phyloP scores from a whole-genome alignment of 2,888 invertebrate genomes.

The Holacanthella duospinosa region DNA sequence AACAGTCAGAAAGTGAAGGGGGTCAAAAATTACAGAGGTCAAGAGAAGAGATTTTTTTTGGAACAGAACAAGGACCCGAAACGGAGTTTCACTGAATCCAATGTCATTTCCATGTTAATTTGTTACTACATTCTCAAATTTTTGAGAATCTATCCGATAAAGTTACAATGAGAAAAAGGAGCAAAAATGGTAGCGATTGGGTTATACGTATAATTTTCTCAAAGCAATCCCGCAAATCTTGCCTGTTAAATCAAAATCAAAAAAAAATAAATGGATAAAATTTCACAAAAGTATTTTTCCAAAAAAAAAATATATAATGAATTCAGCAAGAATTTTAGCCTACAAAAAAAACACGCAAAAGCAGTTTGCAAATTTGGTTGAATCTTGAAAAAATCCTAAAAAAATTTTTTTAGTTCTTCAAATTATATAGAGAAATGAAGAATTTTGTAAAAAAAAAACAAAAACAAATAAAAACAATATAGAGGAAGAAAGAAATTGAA shows the following conservation, averaged over 20 bases:
- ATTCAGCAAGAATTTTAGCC: too few species aligned
- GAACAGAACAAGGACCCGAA: background rate
- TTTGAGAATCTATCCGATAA: too few species aligned
- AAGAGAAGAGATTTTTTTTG: background rate
- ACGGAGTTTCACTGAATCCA: background rate
- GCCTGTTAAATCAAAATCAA: background rate
- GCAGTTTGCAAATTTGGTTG: too few species aligned
- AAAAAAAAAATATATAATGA: background rate
- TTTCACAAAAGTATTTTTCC: background rate
- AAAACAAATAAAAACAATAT: background rate
- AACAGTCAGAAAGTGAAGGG: background rate
- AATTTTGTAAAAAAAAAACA: background rate
- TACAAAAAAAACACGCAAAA: background rate
- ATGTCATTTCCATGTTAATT: background rate
- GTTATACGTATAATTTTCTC: background rate
- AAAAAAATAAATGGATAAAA: background rate
- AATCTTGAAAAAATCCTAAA: background rate
- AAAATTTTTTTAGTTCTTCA: background rate
- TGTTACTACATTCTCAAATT: too few species aligned
- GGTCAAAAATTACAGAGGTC: background rate
- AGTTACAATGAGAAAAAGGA: too few species aligned
- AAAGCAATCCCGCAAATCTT: constrained; percentile 11
- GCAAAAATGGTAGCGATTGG: too few species aligned
- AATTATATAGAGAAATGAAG: background rate
- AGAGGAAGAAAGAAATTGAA: background rate